Evolutionary conservation across 1,140 invertebrate genomes (phyloP).

Genomic region (Drosophila pseudoobscura): DNA sequence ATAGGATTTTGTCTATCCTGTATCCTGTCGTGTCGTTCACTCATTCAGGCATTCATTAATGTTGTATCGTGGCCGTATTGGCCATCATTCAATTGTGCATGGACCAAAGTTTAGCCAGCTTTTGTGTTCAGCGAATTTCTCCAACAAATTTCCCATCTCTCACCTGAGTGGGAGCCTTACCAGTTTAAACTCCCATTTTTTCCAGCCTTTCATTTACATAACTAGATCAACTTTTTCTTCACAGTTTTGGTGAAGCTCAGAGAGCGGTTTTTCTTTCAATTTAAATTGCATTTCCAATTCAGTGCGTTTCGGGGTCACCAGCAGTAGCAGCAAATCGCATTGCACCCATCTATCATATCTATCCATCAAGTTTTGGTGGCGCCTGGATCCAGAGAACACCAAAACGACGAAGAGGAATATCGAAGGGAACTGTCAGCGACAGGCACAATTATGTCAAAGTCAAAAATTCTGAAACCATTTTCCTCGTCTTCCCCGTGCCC

Average conservation of each 20-base stretch:
- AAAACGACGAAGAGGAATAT: constrained; percentile 12
- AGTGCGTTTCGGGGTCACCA: constrained; percentile 38
- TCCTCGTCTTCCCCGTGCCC: constrained; percentile 14
- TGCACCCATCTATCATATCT: constrained; percentile 24
- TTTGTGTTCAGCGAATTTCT: too few species aligned
- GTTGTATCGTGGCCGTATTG: constrained; percentile 4
- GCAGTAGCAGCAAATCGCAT: constrained; percentile 15
- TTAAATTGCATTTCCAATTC: constrained; percentile 38
- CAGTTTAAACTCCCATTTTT: too few species aligned
- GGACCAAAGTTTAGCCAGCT: too few species aligned
- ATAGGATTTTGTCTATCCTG: too few species aligned
- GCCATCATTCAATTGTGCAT: constrained; percentile 11
- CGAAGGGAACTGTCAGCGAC: constrained; percentile 49
- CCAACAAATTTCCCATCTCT: too few species aligned
- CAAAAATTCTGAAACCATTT: constrained; percentile 30
- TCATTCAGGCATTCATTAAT: constrained; percentile 5
- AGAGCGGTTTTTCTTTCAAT: constrained; percentile 12
- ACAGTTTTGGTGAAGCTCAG: too few species aligned
- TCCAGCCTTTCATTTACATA: too few species aligned
- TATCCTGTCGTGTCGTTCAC: background rate
- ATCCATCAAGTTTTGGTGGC: background rate
- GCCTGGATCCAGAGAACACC: background rate
- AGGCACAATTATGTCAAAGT: constrained; percentile 62
- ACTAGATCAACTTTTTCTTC: too few species aligned
- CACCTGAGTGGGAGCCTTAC: too few species aligned